Evolutionary conservation across 2,888 invertebrate genomes (phyloP).

Genomic region (Mylabris sibirica): DNA sequence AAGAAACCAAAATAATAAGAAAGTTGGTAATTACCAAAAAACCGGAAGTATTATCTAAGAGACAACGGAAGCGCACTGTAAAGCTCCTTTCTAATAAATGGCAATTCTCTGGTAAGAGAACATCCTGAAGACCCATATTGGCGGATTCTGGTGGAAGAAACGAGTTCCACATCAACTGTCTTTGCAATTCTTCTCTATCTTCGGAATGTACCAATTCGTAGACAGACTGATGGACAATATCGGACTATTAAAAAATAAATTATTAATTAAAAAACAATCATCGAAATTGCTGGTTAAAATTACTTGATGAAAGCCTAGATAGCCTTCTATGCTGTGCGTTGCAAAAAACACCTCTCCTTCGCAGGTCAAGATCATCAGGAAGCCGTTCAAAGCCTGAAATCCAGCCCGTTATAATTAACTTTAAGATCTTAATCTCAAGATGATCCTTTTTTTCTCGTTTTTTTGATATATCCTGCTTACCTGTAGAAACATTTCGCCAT

Average conservation of each 20-base stretch:
- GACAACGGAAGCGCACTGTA: constrained; percentile 97
- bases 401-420: constrained; percentile 25
- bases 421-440: not conserved
- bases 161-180: constrained; percentile 94
- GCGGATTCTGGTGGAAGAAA: constrained; percentile 83
- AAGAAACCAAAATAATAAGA: not conserved
- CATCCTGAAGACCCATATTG: constrained; percentile 84
- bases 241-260: constrained; percentile 80
- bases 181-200: constrained; percentile 95
- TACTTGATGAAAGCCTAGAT: constrained; percentile 99
- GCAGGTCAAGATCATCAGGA: constrained; percentile 97
- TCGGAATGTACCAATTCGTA: constrained; percentile 99
- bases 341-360: constrained; percentile 99
- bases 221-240: constrained; percentile 99
- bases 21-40: constrained; percentile 80
- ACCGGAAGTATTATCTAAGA: constrained; percentile 98
- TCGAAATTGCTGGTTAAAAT: constrained; percentile 37
- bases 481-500: constrained; percentile 96
- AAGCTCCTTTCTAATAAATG: constrained; percentile 95
- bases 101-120: constrained; percentile 86
- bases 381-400: constrained; percentile 95
- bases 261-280: not conserved
- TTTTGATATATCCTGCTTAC: constrained; percentile 63
- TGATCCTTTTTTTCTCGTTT: not conserved
- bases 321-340: constrained; percentile 99